phyloP scores from a whole-genome alignment of 2,113 vertebrate species.

The Barbus barbus region DNA sequence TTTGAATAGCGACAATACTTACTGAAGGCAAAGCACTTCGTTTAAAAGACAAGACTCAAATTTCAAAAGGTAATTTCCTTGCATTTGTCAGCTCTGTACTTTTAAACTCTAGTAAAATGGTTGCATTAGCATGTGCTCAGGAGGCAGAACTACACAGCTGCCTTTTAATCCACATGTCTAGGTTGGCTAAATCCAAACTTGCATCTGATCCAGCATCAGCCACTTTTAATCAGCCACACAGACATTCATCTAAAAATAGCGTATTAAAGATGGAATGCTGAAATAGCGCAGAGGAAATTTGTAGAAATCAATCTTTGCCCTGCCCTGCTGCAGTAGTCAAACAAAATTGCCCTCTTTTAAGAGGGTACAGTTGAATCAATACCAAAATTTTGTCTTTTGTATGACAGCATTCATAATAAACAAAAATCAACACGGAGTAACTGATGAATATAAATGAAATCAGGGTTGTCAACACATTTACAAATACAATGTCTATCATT shows the following conservation, averaged over 20 bases:
- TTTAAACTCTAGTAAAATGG: constrained; percentile 63
- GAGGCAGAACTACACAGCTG: constrained; percentile 46
- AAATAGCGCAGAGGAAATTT: constrained; percentile 18
- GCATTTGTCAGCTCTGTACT: constrained; percentile 48
- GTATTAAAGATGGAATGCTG: too few species aligned
- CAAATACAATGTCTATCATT: background rate
- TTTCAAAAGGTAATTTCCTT: constrained; percentile 37
- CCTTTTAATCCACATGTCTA: constrained; percentile 5
- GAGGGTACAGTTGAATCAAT: background rate
- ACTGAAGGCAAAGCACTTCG: background rate
- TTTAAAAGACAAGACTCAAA: background rate
- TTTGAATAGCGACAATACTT: background rate
- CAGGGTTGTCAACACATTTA: background rate
- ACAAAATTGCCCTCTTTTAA: background rate
- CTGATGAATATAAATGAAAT: background rate
- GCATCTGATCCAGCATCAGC: background rate
- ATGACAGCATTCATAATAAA: too few species aligned
- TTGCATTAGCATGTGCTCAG: constrained; percentile 58
- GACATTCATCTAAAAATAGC: constrained; percentile 15
- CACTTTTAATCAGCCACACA: constrained; percentile 4
- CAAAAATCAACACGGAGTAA: background rate
- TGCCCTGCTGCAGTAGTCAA: constrained; percentile 1
- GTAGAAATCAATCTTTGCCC: constrained; percentile 5
- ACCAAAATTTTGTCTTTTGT: background rate
- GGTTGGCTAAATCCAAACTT: background rate